phyloP scores from a whole-genome alignment of 2,113 vertebrate genomes.

The Cettia cetti region DNA sequence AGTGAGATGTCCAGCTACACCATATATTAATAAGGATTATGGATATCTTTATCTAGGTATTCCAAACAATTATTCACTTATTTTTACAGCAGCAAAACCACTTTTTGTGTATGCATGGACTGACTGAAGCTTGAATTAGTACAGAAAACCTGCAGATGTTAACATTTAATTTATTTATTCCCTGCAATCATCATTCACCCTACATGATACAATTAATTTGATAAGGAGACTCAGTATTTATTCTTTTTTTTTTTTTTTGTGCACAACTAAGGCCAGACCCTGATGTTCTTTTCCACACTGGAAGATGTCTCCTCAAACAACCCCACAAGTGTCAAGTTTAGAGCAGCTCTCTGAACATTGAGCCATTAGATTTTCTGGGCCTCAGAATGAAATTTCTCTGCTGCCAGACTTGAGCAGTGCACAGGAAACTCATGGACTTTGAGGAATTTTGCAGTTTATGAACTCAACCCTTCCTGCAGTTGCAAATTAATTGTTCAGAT shows the following conservation, averaged over 20 bases:
- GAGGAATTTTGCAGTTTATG: not conserved
- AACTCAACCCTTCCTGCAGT: not conserved
- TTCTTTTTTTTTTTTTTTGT: not conserved
- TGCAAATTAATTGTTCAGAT: not conserved
- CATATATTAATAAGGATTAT: not conserved
- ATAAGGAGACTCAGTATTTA: not conserved
- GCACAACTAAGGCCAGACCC: not conserved
- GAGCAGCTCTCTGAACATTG: not conserved
- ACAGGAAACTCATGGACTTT: not conserved
- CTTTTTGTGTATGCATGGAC: not conserved
- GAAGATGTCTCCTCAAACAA: not conserved
- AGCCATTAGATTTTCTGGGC: not conserved
- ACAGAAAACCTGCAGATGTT: not conserved
- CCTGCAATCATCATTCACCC: not conserved
- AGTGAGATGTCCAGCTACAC: not conserved
- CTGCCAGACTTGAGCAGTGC: not conserved
- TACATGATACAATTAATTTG: not conserved
- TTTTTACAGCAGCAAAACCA: not conserved
- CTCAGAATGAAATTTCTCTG: not conserved
- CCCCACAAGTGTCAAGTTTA: not conserved
- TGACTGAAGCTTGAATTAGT: not conserved
- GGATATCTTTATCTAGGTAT: not conserved
- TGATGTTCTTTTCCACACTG: not conserved
- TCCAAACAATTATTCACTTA: not conserved
- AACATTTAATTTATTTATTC: not conserved